Conservation (phyloP, 92 coral and sea anemone genomes). For the Pocillopora meandrina region DNA sequence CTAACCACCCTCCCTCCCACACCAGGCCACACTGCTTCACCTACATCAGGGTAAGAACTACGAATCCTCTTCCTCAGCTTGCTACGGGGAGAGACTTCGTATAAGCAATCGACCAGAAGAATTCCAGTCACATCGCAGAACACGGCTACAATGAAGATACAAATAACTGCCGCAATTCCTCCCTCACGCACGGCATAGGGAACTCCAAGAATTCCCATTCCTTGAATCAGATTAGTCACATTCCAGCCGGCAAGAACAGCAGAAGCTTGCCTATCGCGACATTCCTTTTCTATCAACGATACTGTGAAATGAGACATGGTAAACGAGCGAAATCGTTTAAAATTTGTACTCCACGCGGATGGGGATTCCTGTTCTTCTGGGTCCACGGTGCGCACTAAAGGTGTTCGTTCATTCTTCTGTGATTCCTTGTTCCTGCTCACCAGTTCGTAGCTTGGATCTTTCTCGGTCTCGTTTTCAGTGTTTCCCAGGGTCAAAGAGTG, state of each 20-base stretch:
- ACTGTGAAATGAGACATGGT: constrained; percentile 66
- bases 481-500: constrained; percentile 21
- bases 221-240: constrained; percentile 86
- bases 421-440: constrained; percentile 17
- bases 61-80: constrained; percentile 79
- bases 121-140: constrained; percentile 89
- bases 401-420: constrained; percentile 34
- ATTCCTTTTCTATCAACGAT: constrained; percentile 79
- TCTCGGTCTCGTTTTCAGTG: constrained; percentile 42
- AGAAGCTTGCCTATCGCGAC: constrained; percentile 76
- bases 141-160: constrained; percentile 81
- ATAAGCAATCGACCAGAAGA: constrained; percentile 84
- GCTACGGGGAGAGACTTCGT: constrained; percentile 86
- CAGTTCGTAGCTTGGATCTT: constrained; percentile 43
- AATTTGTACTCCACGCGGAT: constrained; percentile 59
- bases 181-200: constrained; percentile 89
- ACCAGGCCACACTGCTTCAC: constrained; percentile 95
- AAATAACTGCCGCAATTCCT: constrained; percentile 79
- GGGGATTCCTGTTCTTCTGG: constrained; percentile 36
- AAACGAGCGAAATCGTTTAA: constrained; percentile 74
- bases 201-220: constrained; percentile 93
- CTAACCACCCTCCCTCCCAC: constrained; percentile 82
- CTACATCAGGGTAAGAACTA: constrained; percentile 80
- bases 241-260: constrained; percentile 92
- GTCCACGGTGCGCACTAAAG: constrained; percentile 34